phyloP scores from a whole-genome alignment of 2,113 vertebrate species.

The Onychorhynchus coronatus region DNA sequence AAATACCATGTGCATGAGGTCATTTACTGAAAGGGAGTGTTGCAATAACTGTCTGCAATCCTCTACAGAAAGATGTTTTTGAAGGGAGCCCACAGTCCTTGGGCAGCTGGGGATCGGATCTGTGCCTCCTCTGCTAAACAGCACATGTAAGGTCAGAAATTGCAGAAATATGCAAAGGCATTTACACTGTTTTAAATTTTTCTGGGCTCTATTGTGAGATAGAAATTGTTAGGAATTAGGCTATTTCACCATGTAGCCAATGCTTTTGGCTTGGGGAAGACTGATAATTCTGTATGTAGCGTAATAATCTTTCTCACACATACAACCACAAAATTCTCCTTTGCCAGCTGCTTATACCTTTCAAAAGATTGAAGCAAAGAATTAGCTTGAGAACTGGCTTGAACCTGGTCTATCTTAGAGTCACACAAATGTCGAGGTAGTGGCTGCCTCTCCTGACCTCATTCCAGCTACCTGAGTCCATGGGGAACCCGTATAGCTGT shows the following conservation, averaged over 20 bases:
- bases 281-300: neutral
- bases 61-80: neutral
- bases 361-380: neutral
- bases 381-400: neutral
- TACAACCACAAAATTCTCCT: rapidly evolving
- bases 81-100: neutral
- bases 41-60: neutral
- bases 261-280: neutral
- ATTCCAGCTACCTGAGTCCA: neutral
- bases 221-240: neutral
- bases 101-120: neutral
- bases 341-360: neutral
- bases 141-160: neutral
- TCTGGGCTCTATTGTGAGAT: neutral
- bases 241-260: neutral
- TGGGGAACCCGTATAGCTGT: rapidly evolving
- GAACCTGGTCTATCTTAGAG: neutral
- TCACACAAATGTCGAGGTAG: neutral
- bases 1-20: neutral
- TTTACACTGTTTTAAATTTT: neutral
- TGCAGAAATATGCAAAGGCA: neutral
- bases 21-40: neutral
- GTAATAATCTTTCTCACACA: neutral
- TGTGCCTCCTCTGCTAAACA: neutral
- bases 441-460: neutral